A percentile compares a stretch with the other conserved stretches of the same genome.
Evolutionary conservation across 2,888 invertebrate species (phyloP).

Genomic region (Conomelus anceps): DNA sequence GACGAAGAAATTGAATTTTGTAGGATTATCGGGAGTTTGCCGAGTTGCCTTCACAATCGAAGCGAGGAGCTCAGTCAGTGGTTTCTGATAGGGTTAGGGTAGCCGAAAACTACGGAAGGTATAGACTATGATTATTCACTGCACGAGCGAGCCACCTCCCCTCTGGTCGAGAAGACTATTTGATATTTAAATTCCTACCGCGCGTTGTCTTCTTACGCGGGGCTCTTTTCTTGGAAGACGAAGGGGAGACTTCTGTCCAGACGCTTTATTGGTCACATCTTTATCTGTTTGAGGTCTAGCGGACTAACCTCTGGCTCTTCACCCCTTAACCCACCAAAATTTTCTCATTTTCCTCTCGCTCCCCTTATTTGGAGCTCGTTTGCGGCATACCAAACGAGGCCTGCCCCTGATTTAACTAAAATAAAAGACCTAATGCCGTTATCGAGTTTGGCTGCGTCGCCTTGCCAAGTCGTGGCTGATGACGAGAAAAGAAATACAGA

Average conservation of each 20-base stretch:
- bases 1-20: neutral
- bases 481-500: neutral
- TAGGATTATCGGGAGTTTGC: neutral
- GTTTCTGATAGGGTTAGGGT: neutral
- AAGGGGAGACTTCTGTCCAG: neutral
- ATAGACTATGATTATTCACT: neutral
- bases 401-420: conserved; percentile 6
- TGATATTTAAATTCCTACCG: conserved; percentile 11
- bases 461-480: neutral
- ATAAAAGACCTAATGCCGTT: neutral
- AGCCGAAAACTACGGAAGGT: neutral
- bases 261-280: conserved; percentile 13
- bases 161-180: conserved; percentile 2
- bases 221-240: neutral
- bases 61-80: neutral
- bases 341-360: neutral
- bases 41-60: neutral
- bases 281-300: conserved; percentile 11
- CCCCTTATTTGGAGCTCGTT: neutral
- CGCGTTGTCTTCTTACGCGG: neutral
- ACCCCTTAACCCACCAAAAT: neutral
- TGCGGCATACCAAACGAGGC: neutral
- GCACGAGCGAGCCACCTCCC: neutral
- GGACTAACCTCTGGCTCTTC: neutral
- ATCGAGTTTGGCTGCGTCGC: neutral